Evolutionary conservation across 1,140 invertebrate species (phyloP), one percentile per base, ranked within the genome.

Genomic region (Caenorhabditis tropicalis): DNA sequence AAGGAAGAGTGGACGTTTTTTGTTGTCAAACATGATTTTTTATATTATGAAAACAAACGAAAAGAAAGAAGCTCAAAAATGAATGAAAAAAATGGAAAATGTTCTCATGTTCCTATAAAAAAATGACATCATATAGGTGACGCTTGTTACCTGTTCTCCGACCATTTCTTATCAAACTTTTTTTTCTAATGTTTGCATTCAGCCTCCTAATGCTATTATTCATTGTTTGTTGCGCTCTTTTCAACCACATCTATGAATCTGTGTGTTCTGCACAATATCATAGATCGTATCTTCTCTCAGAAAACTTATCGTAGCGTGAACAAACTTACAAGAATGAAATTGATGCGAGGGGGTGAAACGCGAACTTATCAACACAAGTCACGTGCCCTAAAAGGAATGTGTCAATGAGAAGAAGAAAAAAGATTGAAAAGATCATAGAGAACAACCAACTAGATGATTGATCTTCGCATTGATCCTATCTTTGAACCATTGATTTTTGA

Each of bases 401-500:
- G 36, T 74, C 29, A 24, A 43, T 10, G 10, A 51, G 19, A 51
- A 21, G 2, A 70, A 36, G 3, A n/a, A 27, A 43, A 9, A 74
- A 74, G n/a, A 74, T 15, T 43, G 65, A 15, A 21, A 24, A 43
- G 24, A n/a, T 24, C 33, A 43, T 74, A 74, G 36, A 74, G 65
- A 74, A 74, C 65, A 43, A 74, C 65, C 65, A 74, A 74, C 21
- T 74, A n/a, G 36, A 43, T 74, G 65, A 74, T 74, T 74, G 65
- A 74, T 74, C 65, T 74, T 43, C 33, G 36, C n/a, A 46, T 74
- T 74, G 65, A 74, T 74, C 65, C 65, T 74, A 74, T 74, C 65
- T 74, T 74, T 74, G 65, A 74, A 74, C 65, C 65, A 74, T 74
- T 74, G 65, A 74, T 43, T 74, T 74, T 74, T 74, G 65, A 74